phyloP scores from a whole-genome alignment of 2,888 invertebrate species.

The Barypeithes pellucidus region DNA sequence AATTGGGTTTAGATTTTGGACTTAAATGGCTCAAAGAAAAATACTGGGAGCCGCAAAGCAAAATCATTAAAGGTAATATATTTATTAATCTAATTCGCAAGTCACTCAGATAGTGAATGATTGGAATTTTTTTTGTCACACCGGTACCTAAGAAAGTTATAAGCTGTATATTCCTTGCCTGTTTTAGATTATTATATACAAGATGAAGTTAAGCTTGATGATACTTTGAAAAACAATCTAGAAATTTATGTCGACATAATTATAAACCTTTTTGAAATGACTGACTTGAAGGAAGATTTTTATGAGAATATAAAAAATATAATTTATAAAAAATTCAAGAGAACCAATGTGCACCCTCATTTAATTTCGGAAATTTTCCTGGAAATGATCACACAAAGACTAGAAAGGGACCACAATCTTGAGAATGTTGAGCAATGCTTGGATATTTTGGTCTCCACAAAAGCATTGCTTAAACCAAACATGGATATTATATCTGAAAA shows the following conservation, averaged over 20 bases:
- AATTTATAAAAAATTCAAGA: slow-evolving; percentile 33
- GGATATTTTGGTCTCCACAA: slow-evolving; percentile 27
- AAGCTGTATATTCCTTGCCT: no score
- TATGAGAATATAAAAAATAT: slow-evolving; percentile 26
- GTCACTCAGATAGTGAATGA: no score
- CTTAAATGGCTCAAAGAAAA: slow-evolving; percentile 80
- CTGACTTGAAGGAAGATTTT: slow-evolving; percentile 18
- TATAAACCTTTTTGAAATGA: slow-evolving; percentile 30
- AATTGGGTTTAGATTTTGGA: slow-evolving; percentile 77
- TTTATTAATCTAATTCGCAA: no score
- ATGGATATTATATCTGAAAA: slow-evolving; percentile 7
- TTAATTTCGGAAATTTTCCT: slow-evolving; percentile 35
- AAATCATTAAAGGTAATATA: slow-evolving; percentile 52
- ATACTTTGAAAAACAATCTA: slow-evolving; percentile 20
- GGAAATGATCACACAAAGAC: slow-evolving; percentile 27
- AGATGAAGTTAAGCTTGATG: slow-evolving; percentile 9
- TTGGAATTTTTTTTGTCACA: no score
- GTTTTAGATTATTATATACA: slow-evolving; percentile 43
- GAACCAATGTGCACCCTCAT: slow-evolving; percentile 11
- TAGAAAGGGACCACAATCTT: slow-evolving; percentile 14
- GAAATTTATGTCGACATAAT: slow-evolving; percentile 34
- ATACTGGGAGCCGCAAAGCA: slow-evolving; percentile 77
- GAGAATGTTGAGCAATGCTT: slow-evolving; percentile 12
- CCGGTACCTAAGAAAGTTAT: no score
- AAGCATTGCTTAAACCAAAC: slow-evolving; percentile 32